Evolutionary conservation across 2,888 invertebrate genomes (phyloP).

Genomic region (Eupeodes latifasciatus): DNA sequence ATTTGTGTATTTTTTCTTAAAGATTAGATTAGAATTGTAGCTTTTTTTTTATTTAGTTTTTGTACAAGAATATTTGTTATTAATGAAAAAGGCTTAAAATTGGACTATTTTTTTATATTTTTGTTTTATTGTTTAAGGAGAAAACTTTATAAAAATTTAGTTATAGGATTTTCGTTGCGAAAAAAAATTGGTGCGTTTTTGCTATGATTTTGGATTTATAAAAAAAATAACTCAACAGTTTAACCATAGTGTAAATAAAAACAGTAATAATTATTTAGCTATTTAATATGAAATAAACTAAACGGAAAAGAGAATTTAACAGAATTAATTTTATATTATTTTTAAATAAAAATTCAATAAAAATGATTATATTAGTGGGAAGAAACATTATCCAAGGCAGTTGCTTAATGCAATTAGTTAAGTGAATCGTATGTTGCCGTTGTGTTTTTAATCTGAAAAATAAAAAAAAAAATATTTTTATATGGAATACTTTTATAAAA

Average conservation of each 20-base stretch:
- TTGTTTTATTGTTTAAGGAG: constrained; percentile 5
- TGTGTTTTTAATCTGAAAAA: constrained; percentile 42
- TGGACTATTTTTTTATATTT: constrained; percentile 41
- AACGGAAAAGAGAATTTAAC: not conserved
- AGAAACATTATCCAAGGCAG: constrained; percentile 62
- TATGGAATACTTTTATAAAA: not conserved
- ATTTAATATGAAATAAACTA: not conserved
- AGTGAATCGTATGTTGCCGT: constrained; percentile 12
- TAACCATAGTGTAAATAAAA: not conserved
- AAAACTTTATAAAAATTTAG: constrained; percentile 33
- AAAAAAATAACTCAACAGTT: not conserved
- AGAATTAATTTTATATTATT: not conserved
- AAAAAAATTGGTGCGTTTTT: constrained; percentile 65
- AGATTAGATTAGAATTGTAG: constrained; percentile 32
- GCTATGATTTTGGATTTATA: constrained; percentile 11
- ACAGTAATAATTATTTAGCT: not conserved
- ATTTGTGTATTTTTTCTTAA: constrained; percentile 19
- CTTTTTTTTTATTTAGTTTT: constrained; percentile 30
- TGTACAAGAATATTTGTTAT: constrained; percentile 41
- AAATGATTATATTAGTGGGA: constrained; percentile 28
- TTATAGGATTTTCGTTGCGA: constrained; percentile 42
- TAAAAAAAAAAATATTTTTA: not conserved
- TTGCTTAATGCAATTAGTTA: constrained; percentile 54
- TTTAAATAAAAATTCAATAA: not conserved
- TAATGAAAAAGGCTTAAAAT: constrained; percentile 27